Percentiles rank a stretch among this genome's conserved stretches.
Conservation (phyloP, 2,797 vertebrate genomes). For the Philypnodon macrostomus region DNA sequence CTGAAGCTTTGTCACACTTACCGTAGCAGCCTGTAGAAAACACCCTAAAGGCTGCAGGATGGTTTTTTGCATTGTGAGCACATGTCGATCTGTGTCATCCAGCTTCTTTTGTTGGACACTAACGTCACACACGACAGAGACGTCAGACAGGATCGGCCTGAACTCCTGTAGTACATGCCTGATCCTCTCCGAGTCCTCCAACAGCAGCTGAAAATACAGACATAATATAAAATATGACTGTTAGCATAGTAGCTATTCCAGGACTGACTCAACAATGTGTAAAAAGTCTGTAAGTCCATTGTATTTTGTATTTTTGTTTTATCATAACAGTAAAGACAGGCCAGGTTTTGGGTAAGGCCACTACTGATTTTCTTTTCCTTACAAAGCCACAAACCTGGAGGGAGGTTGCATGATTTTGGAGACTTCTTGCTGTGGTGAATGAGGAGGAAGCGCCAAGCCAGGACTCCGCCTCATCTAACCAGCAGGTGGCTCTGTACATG, state of each 20-base stretch:
- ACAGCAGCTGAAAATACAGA: constrained; percentile 77
- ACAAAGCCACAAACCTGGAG: constrained; percentile 82
- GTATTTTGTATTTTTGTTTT: too few species aligned
- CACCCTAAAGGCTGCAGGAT: constrained; percentile 78
- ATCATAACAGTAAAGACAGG: too few species aligned
- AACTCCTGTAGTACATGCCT: constrained; percentile 74
- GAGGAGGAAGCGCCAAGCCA: constrained; percentile 75
- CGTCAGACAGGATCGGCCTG: constrained; percentile 76
- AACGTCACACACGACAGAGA: constrained; percentile 82
- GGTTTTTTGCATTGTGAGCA: constrained; percentile 77
- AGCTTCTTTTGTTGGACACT: constrained; percentile 68
- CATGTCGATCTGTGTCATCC: constrained; percentile 63
- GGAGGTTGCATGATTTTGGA: constrained; percentile 76
- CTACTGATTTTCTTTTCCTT: too few species aligned
- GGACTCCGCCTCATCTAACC: constrained; percentile 81
- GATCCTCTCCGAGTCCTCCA: constrained; percentile 88
- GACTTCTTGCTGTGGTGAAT: constrained; percentile 78
- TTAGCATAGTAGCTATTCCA: too few species aligned
- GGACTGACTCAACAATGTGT: too few species aligned
- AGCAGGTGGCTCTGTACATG: constrained; percentile 74
- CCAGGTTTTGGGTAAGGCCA: too few species aligned
- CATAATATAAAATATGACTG: not conserved
- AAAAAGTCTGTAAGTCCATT: too few species aligned
- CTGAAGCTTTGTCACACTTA: too few species aligned
- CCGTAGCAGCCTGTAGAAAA: constrained; percentile 78